Base-by-base conservation (phyloP, 1,140 invertebrate species). In the Carcinoscorpius rotundicauda region DNA sequence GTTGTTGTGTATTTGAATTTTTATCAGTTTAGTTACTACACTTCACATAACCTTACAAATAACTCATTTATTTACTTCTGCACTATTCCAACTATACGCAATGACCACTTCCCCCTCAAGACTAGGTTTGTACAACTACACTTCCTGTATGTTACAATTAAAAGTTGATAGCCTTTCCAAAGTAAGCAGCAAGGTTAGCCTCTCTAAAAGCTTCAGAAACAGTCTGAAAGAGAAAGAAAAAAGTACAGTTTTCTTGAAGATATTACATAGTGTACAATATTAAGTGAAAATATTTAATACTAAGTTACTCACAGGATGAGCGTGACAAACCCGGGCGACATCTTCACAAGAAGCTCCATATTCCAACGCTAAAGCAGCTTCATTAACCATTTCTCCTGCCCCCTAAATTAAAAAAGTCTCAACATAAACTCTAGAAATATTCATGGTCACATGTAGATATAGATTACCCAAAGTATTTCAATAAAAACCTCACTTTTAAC, bases 291-390 rank as follows among this genome's bases (percentile, higher is more conserved):
- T 29, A 69, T 56, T 53, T 49, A 49, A 50, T 64, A 11, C 29
- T 29, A 55, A 6, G 53, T 8, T 55, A 83, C 84, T 85, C 83
- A 95, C 92, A 49, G 97, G 97, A 86, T 99, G 97, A 63, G 97
- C 96, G 79, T 99, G 97, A 75, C 97, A 99, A 29, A 97, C 93
- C 73, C 97, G 82, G 11, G 97, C 96, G 71, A 99, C 85, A 79
- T 99, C 97, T 81, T 99, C 97, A 71, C 92, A 91, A 0, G 95
- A 92, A 6, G 97, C 97, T 69, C 97, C 97, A 77, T 99, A 99
- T 80, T 99, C 97, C 85, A 99, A 93, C 4, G 96, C 97, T 70
- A 99, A 81, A 48, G 92, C 92, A 60, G 95, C 95, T 79, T 99
- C 97, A 75, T 97, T 98, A 71, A 99, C 82, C 69, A 99, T 79